A percentile compares a stretch with the other conserved stretches of the same genome.
phyloP scores from a whole-genome alignment of 2,888 invertebrate genomes.

The Drosophila peninsularis region DNA sequence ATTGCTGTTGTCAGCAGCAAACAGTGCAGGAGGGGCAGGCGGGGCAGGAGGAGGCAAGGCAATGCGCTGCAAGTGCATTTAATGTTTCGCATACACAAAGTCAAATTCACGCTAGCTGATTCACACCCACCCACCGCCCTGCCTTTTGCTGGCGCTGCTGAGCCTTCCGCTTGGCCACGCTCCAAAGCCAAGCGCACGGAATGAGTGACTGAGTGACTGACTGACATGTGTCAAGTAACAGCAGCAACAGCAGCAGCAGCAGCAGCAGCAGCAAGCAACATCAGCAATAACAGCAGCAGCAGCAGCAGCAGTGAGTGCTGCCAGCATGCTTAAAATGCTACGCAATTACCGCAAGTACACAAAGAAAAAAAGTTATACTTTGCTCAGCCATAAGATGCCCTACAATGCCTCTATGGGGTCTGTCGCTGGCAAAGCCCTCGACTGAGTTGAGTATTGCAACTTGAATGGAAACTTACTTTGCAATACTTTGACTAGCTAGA shows the following conservation, averaged over 20 bases:
- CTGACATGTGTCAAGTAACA: constrained; percentile 78
- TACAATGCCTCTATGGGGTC: constrained; percentile 15
- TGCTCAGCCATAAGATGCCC: constrained; percentile 52
- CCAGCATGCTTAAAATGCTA: constrained; percentile 70
- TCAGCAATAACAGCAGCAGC: constrained; percentile 23
- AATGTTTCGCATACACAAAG: constrained; percentile 46
- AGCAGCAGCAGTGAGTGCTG: constrained; percentile 40
- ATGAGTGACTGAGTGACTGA: constrained; percentile 64
- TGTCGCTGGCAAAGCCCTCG: neutral
- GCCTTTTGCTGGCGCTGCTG: constrained; percentile 9
- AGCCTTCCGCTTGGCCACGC: constrained; percentile 49
- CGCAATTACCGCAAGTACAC: constrained; percentile 75
- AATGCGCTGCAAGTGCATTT: constrained; percentile 49
- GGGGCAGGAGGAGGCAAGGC: constrained; percentile 3
- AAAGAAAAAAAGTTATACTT: constrained; percentile 25
- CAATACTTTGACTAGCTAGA: neutral
- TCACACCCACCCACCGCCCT: constrained; percentile 16
- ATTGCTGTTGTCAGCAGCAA: constrained; percentile 59
- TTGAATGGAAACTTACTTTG: neutral
- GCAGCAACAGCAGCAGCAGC: constrained; percentile 56
- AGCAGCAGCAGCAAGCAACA: constrained; percentile 36
- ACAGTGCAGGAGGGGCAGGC: constrained; percentile 23
- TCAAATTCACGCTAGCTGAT: constrained; percentile 46
- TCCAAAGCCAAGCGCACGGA: constrained; percentile 50
- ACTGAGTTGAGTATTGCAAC: no score